Conservation (phyloP, 1,140 invertebrate genomes). For the Onthophagus taurus region DNA sequence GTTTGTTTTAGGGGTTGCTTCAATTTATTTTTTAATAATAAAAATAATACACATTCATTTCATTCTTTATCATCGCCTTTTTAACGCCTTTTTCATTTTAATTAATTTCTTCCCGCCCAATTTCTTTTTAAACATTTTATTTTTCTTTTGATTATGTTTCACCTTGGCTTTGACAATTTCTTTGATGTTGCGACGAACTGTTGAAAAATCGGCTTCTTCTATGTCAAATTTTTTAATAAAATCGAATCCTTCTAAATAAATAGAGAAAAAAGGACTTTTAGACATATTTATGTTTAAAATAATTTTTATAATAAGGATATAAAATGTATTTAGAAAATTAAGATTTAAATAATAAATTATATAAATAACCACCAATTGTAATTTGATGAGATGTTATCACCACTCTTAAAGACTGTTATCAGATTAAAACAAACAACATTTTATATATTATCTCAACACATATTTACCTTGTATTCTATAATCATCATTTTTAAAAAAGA, state of each 20-base stretch:
- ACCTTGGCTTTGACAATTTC: conserved; percentile 50
- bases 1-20: too few species aligned
- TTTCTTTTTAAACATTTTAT: conserved; percentile 36
- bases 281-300: neutral
- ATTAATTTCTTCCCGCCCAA: conserved; percentile 22
- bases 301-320: neutral
- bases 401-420: too few species aligned
- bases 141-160: conserved; percentile 47
- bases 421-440: neutral
- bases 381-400: too few species aligned
- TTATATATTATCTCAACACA: too few species aligned
- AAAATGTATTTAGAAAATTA: too few species aligned
- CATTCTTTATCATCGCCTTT: too few species aligned
- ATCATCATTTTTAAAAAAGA: conserved; percentile 47
- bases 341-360: too few species aligned
- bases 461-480: conserved; percentile 49
- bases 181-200: conserved; percentile 45
- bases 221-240: conserved; percentile 41
- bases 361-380: too few species aligned
- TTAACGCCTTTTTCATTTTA: conserved; percentile 20
- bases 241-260: conserved; percentile 45
- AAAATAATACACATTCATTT: too few species aligned
- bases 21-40: too few species aligned
- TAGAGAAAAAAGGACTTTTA: conserved; percentile 18
- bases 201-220: conserved; percentile 34